Evolutionary conservation across 2,888 invertebrate species (phyloP).

Genomic region (Monopis laevigella): DNA sequence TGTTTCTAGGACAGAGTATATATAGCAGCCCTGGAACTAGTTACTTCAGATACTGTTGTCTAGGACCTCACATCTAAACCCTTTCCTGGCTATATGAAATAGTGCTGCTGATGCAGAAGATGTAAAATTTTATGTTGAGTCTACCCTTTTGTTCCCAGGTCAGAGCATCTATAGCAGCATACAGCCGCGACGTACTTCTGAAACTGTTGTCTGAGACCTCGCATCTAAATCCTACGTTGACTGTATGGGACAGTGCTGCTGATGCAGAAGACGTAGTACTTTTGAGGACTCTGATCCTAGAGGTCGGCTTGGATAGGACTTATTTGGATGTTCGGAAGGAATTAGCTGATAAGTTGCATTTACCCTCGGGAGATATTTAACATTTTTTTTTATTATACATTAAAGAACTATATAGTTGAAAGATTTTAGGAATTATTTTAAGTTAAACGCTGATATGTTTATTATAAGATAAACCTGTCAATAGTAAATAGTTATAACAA

Average conservation of each 20-base stretch:
- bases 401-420: too few species aligned
- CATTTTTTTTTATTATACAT: not conserved
- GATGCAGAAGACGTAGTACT: slow-evolving; percentile 75
- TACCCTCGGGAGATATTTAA: slow-evolving; percentile 35
- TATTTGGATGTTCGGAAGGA: slow-evolving; percentile 82
- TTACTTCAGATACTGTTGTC: slow-evolving; percentile 69
- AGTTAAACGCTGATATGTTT: too few species aligned
- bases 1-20: slow-evolving; percentile 45
- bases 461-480: too few species aligned
- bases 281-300: slow-evolving; percentile 72
- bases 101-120: slow-evolving; percentile 62
- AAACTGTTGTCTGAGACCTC: slow-evolving; percentile 65
- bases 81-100: slow-evolving; percentile 86
- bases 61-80: slow-evolving; percentile 53
- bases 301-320: slow-evolving; percentile 72
- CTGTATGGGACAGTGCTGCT: slow-evolving; percentile 78
- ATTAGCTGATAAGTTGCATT: slow-evolving; percentile 56
- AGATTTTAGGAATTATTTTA: too few species aligned
- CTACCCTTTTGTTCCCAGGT: slow-evolving; percentile 28
- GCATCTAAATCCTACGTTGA: slow-evolving; percentile 71
- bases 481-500: too few species aligned
- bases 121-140: not conserved
- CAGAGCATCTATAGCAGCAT: slow-evolving; percentile 66
- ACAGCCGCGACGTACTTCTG: slow-evolving; percentile 69
- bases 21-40: slow-evolving; percentile 69